Evolutionary conservation across 2,888 invertebrate species (phyloP), one percentile per base, ranked within the genome.

Genomic region (Apocheima hispidaria): DNA sequence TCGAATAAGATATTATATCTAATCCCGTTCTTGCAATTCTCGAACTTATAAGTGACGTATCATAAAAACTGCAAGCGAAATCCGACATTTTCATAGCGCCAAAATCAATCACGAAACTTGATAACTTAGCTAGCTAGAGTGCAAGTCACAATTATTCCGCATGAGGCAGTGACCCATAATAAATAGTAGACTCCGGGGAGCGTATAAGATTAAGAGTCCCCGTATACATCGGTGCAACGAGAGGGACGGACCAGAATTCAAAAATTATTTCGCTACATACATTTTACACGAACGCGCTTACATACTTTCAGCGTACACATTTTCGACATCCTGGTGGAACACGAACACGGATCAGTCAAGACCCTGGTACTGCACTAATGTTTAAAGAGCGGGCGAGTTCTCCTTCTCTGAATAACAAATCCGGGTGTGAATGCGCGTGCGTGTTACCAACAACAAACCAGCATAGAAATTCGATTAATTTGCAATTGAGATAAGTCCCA

Each of bases 401-500:
- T 41, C 38, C 81, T 83, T 79, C 74, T 84, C 84, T 87, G 85
- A 88, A 90, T 89, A 83, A 86, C 84, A 89, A 89, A 87, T 88
- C 68, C 61, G 68, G 57, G 49, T 68, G 72, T 68, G 65, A 62
- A 56, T 69, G 75, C 70, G 80, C 78, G 82, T 79, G 79, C 81
- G 81, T 78, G 73, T 60, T 70, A 72, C 74, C 77, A 73, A 73
- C 78, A 78, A 80, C 77, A 77, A 70, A 73, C 75, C 78, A 83
- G 82, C 82, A 86, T 83, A 86, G 82, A 83, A 86, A 88, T 83
- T 84, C 87, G 84, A 88, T 90, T 89, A 90, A 91, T 92, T 90
- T 90, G 85, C 89, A 91, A 91, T 90, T 86, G 87, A 89, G 85
- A 92, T 92, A 88, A 87, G 84, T 81, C 79, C 77, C 81, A 75